Conservation (phyloP, 2,888 invertebrate genomes). For the Peribatodes rhomboidaria region DNA sequence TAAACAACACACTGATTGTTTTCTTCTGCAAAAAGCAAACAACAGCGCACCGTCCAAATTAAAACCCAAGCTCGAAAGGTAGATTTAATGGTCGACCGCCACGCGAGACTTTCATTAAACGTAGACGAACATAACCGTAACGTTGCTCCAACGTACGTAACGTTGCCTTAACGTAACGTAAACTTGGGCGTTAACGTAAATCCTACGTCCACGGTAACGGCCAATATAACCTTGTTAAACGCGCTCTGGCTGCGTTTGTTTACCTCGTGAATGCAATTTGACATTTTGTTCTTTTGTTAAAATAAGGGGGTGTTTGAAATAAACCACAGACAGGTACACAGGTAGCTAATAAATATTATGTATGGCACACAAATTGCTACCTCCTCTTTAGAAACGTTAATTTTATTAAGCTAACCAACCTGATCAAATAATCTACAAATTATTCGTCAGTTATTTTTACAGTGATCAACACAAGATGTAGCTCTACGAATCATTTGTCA, state of each 20-base stretch:
- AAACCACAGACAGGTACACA: too few species aligned
- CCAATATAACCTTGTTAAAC: conserved; percentile 35
- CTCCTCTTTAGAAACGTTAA: too few species aligned
- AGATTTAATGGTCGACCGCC: conserved; percentile 28
- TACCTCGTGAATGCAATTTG: conserved; percentile 24
- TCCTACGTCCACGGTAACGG: conserved; percentile 26
- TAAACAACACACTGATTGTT: conserved; percentile 2
- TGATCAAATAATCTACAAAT: background rate
- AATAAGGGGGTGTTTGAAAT: too few species aligned
- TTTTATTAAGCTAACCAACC: background rate
- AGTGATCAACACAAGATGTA: background rate
- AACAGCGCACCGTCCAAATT: conserved; percentile 32
- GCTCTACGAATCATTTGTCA: conserved; percentile 3
- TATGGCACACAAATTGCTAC: too few species aligned
- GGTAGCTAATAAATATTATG: too few species aligned
- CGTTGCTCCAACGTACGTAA: conserved; percentile 10
- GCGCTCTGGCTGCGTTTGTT: conserved; percentile 22
- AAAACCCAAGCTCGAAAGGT: conserved; percentile 30
- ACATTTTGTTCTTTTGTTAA: conserved; percentile 18
- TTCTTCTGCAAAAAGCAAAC: conserved; percentile 28
- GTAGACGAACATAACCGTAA: conserved; percentile 20
- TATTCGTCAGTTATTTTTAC: background rate
- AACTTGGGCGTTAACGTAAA: conserved; percentile 28
- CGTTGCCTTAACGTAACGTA: conserved; percentile 11
- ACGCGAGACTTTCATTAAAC: conserved; percentile 42